These are phyloP conservation scores for Petrocephalus microphthalmus DNA, from an alignment of 2,113 vertebrate species.

Conservation along the genomic window DNA sequence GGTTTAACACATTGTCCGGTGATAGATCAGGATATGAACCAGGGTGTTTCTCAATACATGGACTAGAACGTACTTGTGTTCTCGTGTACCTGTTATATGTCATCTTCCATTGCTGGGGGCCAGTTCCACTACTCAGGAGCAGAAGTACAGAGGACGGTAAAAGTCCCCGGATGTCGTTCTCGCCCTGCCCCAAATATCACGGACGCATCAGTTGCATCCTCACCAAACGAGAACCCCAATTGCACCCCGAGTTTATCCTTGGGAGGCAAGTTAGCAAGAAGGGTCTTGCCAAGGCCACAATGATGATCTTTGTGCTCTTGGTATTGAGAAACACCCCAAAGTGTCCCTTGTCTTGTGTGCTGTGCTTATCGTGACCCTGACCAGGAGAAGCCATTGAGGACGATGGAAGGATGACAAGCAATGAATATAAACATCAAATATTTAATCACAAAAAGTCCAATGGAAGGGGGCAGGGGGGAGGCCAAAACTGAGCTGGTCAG, in stretches of 20 bases:
- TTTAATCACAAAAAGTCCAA: constrained; percentile 2
- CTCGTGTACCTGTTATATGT: not conserved
- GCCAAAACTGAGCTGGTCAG: constrained; percentile 41
- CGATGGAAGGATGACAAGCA: not conserved
- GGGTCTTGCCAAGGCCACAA: not conserved
- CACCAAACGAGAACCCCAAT: not conserved
- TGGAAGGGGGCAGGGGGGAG: not conserved
- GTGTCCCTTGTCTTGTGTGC: not conserved
- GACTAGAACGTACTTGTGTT: not conserved
- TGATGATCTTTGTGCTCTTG: not conserved
- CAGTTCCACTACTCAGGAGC: not conserved
- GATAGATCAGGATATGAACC: not conserved
- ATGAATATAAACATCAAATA: constrained; percentile 1
- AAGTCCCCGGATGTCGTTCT: not conserved
- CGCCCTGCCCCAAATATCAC: not conserved
- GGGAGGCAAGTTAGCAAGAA: not conserved
- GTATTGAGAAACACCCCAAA: not conserved
- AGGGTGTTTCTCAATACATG: not conserved
- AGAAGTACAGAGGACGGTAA: not conserved
- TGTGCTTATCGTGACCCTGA: not conserved
- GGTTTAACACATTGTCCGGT: not conserved
- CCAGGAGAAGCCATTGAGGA: not conserved
- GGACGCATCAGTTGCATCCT: not conserved
- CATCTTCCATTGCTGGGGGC: not conserved
- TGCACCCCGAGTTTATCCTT: not conserved